Evolutionary conservation across 1,140 invertebrate species (phyloP), one percentile per base, ranked within the genome.

Genomic region (Drosophila santomea): DNA sequence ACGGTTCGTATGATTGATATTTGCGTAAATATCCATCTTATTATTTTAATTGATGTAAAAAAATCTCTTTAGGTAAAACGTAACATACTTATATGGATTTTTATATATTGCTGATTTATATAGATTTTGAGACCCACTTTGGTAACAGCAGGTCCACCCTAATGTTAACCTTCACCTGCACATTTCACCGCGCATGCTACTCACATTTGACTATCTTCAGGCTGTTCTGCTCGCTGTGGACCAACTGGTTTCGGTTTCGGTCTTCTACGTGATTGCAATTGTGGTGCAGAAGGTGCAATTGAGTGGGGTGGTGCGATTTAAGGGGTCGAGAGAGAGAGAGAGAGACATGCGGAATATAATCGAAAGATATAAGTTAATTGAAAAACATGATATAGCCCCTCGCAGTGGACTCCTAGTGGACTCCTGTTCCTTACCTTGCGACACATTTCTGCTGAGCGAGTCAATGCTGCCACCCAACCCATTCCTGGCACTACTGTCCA

Each of bases 391-490:
- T 12, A 4, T 3, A 3, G 5, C 1, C n/a, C 7, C 28, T 32
- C 28, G 7, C 0, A 25, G 23, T 4, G 25, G 25, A 25, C 8
- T 10, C 50, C 3, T 2, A 36, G 6, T 17, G 12, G 35, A 43
- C 28, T n/a, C 20, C 32, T 14, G 35, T 38, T 14, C 14, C 51
- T 80, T 52, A 92, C 92, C 92, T 78, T 92, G 92, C 8, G 91
- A 92, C 4, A 92, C 90, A 61, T 92, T 92, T 12, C 88, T 71
- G 67, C 91, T 92, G 7, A 92, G 50, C 1, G 91, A 92, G 64
- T 92, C 92, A 20, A 91, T 85, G 51, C 92, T 92, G 28, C 91
- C 92, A 17, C 92, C 76, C 12, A 92, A 52, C 0, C 60, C 83
- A 41, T 88, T 91, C 7, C 90, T 54, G 2, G 60, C 88, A 39